phyloP scores from a whole-genome alignment of 2,797 vertebrate species.

The Protosalanx chinensis region DNA sequence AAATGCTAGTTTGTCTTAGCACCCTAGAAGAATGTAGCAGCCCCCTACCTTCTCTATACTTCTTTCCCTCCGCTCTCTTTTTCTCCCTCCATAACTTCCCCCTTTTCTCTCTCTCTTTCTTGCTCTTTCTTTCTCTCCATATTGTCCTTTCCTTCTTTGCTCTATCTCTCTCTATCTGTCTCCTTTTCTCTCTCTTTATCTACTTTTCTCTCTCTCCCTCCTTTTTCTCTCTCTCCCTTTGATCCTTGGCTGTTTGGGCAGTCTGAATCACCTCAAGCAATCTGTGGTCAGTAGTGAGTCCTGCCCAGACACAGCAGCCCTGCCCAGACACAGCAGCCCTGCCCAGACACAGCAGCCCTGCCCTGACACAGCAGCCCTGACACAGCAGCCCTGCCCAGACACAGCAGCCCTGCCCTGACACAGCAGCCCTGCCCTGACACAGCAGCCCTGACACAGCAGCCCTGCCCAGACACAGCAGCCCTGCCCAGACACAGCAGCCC shows the following conservation, averaged over 20 bases:
- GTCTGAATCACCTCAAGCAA: slow-evolving; percentile 34
- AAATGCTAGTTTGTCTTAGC: slow-evolving; percentile 66
- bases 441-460: too few species aligned
- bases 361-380: too few species aligned
- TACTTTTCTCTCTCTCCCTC: too few species aligned
- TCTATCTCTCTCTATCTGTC: not conserved
- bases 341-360: too few species aligned
- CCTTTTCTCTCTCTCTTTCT: not conserved
- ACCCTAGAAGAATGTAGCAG: slow-evolving; percentile 68
- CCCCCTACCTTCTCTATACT: slow-evolving; percentile 4
- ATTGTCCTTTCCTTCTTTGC: not conserved
- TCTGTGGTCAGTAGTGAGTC: slow-evolving; percentile 69
- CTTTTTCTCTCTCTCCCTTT: slow-evolving; percentile 1
- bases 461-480: too few species aligned
- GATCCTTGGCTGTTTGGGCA: slow-evolving; percentile 39
- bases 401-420: too few species aligned
- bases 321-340: slow-evolving; percentile 11
- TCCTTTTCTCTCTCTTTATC: not conserved
- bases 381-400: too few species aligned
- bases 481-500: too few species aligned
- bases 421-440: too few species aligned
- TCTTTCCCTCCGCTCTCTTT: not conserved
- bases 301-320: slow-evolving; percentile 62
- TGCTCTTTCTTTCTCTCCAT: not conserved
- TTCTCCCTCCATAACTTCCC: not conserved